phyloP scores from a whole-genome alignment of 2,888 invertebrate genomes.

The Apamea monoglypha region DNA sequence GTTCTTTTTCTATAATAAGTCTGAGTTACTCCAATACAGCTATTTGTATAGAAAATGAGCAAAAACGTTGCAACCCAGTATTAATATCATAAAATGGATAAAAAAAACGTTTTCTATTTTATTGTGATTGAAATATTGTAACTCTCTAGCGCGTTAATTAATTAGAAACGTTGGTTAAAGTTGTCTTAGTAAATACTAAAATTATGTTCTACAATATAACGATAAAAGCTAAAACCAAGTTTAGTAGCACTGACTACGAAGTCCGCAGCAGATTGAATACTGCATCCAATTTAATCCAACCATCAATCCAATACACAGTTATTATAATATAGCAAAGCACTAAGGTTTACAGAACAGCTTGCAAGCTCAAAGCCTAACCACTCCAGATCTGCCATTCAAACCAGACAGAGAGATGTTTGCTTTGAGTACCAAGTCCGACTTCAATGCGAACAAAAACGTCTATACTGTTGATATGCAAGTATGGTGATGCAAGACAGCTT shows the following conservation, averaged over 20 bases:
- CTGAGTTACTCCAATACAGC: not conserved
- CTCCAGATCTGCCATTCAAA: conserved; percentile 25
- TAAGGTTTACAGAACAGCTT: conserved; percentile 6
- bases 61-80: too few relatives aligned
- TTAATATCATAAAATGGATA: too few relatives aligned
- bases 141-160: not conserved
- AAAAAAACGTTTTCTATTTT: not conserved
- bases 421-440: conserved; percentile 10
- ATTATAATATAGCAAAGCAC: not conserved
- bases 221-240: not conserved
- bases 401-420: conserved; percentile 30
- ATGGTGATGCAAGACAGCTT: not conserved
- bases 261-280: conserved; percentile 20
- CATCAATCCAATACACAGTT: not conserved
- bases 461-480: not conserved
- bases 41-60: not conserved
- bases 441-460: not conserved
- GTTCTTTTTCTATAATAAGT: too few relatives aligned
- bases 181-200: not conserved
- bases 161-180: not conserved
- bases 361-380: conserved; percentile 14
- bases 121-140: not conserved
- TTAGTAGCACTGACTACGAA: not conserved
- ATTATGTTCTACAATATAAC: not conserved
- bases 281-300: conserved; percentile 15